These are phyloP conservation scores for Eumaeus atala DNA, from an alignment of 1,140 invertebrate genomes.

Conservation along the genomic window DNA sequence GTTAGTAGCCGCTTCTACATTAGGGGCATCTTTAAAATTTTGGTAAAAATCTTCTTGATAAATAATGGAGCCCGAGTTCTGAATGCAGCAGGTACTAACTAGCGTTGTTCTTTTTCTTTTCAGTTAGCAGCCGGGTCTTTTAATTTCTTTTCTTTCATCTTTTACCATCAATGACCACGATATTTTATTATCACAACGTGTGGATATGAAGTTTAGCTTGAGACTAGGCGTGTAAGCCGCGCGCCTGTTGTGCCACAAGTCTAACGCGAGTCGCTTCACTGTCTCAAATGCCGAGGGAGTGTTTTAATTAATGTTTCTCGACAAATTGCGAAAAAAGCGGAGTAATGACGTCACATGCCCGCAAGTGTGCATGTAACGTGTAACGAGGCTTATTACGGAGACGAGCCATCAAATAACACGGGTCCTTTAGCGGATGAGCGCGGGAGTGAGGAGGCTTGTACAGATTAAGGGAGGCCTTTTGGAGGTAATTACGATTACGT, in stretches of 20 bases:
- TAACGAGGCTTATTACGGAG: conserved; percentile 54
- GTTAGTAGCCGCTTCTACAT: too few relatives aligned
- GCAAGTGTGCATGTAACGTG: conserved; percentile 32
- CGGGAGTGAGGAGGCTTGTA: conserved; percentile 53
- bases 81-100: too few relatives aligned
- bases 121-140: too few relatives aligned
- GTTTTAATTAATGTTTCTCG: conserved; percentile 63
- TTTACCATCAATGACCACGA: too few relatives aligned
- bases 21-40: too few relatives aligned
- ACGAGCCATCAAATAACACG: conserved; percentile 35
- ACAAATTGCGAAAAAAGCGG: conserved; percentile 63
- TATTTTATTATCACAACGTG: too few relatives aligned
- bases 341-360: conserved; percentile 52
- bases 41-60: too few relatives aligned
- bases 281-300: conserved; percentile 60
- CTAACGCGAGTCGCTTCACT: conserved; percentile 44
- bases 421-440: conserved; percentile 52
- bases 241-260: conserved; percentile 29
- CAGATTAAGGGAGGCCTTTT: conserved; percentile 25
- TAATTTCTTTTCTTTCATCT: too few relatives aligned
- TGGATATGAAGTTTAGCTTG: too few relatives aligned
- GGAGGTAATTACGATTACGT: conserved; percentile 20
- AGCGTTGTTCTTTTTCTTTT: too few relatives aligned
- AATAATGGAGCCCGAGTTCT: too few relatives aligned
- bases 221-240: not conserved